These are phyloP conservation scores for Anser brachyrhynchus DNA, from an alignment of 2,113 vertebrate genomes.

Conservation along the genomic window DNA sequence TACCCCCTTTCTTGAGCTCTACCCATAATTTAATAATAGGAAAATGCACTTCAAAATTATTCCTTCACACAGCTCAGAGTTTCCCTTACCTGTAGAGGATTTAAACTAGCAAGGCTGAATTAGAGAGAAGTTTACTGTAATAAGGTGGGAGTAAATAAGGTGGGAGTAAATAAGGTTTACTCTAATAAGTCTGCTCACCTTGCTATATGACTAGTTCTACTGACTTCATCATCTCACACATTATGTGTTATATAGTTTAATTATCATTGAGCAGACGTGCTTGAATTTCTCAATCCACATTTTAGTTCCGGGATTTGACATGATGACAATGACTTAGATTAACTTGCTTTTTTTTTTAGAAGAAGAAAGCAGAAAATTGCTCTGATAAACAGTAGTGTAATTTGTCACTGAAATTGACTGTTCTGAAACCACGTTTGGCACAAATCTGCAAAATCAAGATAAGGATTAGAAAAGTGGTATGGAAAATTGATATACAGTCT, in stretches of 20 bases:
- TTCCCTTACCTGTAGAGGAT: not conserved
- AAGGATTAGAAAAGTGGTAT: not conserved
- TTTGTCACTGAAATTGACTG: not conserved
- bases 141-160: not conserved
- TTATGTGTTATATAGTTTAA: not conserved
- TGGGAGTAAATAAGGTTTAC: too few species aligned
- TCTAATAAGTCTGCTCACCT: not conserved
- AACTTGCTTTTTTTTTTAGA: not conserved
- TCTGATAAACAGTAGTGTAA: not conserved
- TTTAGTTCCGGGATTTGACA: not conserved
- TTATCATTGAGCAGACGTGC: not conserved
- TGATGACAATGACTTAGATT: not conserved
- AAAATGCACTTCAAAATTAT: not conserved
- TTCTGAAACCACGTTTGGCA: not conserved
- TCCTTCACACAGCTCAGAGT: not conserved
- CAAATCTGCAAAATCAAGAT: not conserved
- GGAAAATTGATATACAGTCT: not conserved
- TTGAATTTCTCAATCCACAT: not conserved
- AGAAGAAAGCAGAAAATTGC: not conserved
- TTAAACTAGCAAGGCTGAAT: not conserved
- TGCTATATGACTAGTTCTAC: not conserved
- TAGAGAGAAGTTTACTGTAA: not conserved
- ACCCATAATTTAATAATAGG: not conserved
- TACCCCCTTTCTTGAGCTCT: not conserved
- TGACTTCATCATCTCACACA: not conserved